Evolutionary conservation across 2,888 invertebrate genomes (phyloP).

Genomic region (Mycalesis mineus): DNA sequence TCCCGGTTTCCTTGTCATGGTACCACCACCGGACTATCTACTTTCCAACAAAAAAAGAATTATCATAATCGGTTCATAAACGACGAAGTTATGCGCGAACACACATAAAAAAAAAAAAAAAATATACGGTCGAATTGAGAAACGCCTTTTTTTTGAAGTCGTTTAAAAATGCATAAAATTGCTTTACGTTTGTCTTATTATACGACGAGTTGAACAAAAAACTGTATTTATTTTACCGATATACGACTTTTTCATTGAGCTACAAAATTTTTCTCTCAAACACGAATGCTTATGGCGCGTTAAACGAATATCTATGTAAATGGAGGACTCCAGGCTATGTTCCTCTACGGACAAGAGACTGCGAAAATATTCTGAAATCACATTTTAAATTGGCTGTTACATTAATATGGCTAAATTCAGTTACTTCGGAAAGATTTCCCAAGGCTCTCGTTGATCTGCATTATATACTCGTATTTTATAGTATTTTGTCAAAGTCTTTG

Average conservation of each 20-base stretch:
- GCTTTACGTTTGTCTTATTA: too few species aligned
- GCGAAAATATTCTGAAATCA: constrained; percentile 5
- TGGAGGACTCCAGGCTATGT: constrained; percentile 11
- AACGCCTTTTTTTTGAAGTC: too few species aligned
- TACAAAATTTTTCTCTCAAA: constrained; percentile 8
- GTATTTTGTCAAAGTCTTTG: neutral
- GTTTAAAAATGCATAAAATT: too few species aligned
- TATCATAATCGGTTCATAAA: too few species aligned
- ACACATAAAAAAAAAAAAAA: too few species aligned
- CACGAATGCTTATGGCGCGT: constrained; percentile 9
- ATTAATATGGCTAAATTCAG: neutral
- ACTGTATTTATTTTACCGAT: constrained; percentile 5
- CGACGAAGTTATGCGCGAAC: too few species aligned
- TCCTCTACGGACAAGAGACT: constrained; percentile 1
- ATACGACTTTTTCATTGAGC: constrained; percentile 1
- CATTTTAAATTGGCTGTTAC: constrained; percentile 6
- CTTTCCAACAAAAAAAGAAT: too few species aligned
- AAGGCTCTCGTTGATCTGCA: neutral
- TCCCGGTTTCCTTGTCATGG: too few species aligned
- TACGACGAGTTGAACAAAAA: neutral
- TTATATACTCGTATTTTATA: neutral
- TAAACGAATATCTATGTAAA: constrained; percentile 24
- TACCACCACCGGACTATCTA: too few species aligned
- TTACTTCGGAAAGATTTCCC: neutral
- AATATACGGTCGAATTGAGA: too few species aligned